These are phyloP conservation scores for Mus minutoides DNA, from an alignment of 2,797 vertebrate species.

Conservation along the genomic window DNA sequence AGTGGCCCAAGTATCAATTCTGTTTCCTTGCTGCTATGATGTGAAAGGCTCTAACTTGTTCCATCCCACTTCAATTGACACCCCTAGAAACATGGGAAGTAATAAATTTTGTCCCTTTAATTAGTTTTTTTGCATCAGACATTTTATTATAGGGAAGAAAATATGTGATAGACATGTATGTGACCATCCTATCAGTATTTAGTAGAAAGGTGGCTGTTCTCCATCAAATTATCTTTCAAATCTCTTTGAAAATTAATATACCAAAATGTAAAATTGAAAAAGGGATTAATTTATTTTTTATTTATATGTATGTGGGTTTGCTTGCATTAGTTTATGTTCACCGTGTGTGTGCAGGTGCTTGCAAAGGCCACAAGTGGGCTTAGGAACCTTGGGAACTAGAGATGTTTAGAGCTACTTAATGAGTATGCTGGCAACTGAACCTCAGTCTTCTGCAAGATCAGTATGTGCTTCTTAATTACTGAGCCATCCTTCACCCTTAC, in stretches of 20 bases:
- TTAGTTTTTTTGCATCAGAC: neutral
- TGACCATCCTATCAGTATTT: neutral
- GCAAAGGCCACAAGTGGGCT: neutral
- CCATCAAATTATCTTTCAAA: neutral
- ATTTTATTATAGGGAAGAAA: neutral
- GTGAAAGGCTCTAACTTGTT: neutral
- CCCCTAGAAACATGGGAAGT: neutral
- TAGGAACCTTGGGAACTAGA: neutral
- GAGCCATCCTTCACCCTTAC: too few relatives aligned
- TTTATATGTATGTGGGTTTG: neutral
- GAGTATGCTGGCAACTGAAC: too few relatives aligned
- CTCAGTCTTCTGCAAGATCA: neutral
- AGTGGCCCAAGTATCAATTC: too few relatives aligned
- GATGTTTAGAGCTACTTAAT: too few relatives aligned
- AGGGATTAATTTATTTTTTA: neutral
- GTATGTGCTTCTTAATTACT: neutral
- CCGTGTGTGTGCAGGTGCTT: neutral
- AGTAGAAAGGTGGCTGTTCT: neutral
- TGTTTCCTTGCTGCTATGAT: neutral
- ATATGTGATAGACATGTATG: too few relatives aligned
- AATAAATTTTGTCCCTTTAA: neutral
- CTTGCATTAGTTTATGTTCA: neutral
- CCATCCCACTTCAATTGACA: neutral
- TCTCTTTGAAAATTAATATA: neutral
- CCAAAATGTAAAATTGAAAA: neutral